A percentile compares a stretch with the other conserved stretches of the same genome.
These are phyloP conservation scores for Romanogobio albipinnatus DNA, from an alignment of 2,113 vertebrate species.

Conservation along the genomic window DNA sequence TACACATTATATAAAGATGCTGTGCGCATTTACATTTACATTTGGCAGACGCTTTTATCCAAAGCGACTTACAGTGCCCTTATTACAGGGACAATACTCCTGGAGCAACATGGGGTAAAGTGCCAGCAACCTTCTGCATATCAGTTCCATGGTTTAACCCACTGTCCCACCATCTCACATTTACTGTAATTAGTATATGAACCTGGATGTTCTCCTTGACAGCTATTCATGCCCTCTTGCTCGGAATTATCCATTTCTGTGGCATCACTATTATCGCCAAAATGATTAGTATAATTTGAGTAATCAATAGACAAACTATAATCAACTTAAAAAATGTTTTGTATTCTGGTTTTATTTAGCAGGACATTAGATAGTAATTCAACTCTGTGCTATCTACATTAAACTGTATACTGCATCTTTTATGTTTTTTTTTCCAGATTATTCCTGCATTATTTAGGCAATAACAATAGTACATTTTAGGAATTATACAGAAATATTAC, in stretches of 20 bases:
- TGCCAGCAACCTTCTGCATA: no score
- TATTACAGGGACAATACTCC: no score
- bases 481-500: neutral
- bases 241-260: neutral
- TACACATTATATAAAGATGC: neutral
- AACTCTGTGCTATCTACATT: neutral
- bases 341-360: neutral
- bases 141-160: no score
- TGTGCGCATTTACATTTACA: no score
- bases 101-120: no score
- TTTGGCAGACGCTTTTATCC: no score
- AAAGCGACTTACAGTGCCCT: no score
- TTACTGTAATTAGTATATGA: no score
- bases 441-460: neutral
- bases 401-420: neutral
- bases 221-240: neutral
- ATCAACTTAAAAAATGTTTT: no score
- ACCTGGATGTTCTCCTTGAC: neutral
- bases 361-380: neutral
- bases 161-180: no score
- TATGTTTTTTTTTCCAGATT: neutral
- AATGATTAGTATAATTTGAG: neutral
- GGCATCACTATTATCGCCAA: neutral
- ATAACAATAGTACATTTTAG: neutral
- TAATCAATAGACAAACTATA: neutral